phyloP scores from a whole-genome alignment of 2,888 invertebrate genomes.

The Spilosoma lubricipeda region DNA sequence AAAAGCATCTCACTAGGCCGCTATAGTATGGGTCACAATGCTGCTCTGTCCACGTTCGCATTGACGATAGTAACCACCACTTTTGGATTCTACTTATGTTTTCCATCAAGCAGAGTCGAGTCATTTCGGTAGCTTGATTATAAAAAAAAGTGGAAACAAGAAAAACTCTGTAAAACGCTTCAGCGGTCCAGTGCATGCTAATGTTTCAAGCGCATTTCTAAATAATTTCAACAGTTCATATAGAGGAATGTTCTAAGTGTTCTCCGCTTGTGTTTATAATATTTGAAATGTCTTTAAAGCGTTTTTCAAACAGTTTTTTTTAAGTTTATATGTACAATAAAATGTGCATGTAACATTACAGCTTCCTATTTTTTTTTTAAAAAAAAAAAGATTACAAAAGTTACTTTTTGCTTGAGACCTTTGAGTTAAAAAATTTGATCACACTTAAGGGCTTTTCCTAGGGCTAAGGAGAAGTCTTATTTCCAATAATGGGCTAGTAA shows the following conservation, averaged over 20 bases:
- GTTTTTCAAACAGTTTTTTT: slow-evolving; percentile 30
- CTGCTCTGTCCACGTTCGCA: too few species aligned
- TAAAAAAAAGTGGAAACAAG: too few species aligned
- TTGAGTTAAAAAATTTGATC: background rate
- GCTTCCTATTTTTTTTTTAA: too few species aligned
- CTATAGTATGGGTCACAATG: too few species aligned
- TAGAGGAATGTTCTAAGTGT: slow-evolving; percentile 23
- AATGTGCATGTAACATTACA: background rate
- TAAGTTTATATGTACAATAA: background rate
- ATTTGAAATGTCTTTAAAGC: slow-evolving; percentile 33
- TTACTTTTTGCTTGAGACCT: background rate
- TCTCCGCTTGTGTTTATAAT: slow-evolving; percentile 27
- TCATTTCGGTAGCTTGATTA: too few species aligned
- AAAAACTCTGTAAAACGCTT: background rate
- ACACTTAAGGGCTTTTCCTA: background rate
- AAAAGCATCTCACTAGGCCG: too few species aligned
- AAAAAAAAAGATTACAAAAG: too few species aligned
- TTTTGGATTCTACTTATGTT: too few species aligned
- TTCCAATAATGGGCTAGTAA: too few species aligned
- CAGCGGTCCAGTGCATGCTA: background rate
- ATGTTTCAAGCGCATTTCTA: slow-evolving; percentile 9
- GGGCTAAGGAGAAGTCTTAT: too few species aligned
- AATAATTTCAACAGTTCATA: slow-evolving; percentile 25
- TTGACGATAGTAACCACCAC: too few species aligned
- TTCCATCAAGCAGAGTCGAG: too few species aligned